These are phyloP conservation scores for Palythoa grandis DNA, from an alignment of 92 coral and sea anemone species.

Conservation along the genomic window DNA sequence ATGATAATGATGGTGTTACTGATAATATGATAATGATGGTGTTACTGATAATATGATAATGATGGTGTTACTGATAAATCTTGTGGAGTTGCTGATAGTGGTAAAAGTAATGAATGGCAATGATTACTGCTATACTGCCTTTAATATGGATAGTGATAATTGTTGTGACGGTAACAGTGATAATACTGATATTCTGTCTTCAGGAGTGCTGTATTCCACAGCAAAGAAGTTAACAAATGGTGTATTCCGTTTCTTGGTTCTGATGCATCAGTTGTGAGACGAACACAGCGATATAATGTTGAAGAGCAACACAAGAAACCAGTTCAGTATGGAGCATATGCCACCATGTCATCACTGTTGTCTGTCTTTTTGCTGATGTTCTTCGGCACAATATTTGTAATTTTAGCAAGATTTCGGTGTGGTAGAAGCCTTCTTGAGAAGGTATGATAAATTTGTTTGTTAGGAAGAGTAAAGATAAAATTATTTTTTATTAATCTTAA, in stretches of 20 bases:
- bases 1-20: no score
- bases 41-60: no score
- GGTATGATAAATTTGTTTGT: conserved; percentile 45
- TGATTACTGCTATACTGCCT: no score
- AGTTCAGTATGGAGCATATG: conserved; percentile 89
- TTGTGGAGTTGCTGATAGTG: background rate
- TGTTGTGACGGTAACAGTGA: background rate
- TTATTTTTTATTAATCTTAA: no score
- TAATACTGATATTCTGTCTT: background rate
- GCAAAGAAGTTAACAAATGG: conserved; percentile 84
- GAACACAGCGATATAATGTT: conserved; percentile 83
- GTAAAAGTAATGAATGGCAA: background rate
- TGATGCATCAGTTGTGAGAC: conserved; percentile 90
- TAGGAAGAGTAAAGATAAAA: no score
- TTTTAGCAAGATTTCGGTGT: conserved; percentile 82
- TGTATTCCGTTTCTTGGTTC: conserved; percentile 94
- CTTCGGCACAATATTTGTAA: conserved; percentile 83
- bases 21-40: no score
- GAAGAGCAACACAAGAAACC: conserved; percentile 72
- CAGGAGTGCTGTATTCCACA: conserved; percentile 79
- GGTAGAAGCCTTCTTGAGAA: conserved; percentile 85
- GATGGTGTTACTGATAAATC: no score
- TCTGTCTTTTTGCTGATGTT: conserved; percentile 69
- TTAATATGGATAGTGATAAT: no score
- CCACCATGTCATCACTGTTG: conserved; percentile 65